Evolutionary conservation across 2,797 vertebrate species (phyloP), one percentile per base, ranked within the genome.

Genomic region (Mycteria americana): DNA sequence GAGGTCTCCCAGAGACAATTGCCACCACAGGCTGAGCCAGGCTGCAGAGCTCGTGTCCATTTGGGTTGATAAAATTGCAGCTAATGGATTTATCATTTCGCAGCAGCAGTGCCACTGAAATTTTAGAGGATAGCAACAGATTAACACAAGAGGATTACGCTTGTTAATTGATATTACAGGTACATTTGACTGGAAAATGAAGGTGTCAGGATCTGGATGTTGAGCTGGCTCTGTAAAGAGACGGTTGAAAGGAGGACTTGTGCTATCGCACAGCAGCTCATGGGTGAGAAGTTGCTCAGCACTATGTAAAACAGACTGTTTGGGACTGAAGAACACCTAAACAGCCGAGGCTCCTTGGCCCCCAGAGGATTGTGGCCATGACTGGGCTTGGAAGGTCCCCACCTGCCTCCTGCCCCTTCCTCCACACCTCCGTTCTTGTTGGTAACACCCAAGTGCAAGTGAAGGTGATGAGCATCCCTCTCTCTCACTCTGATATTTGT

Each of bases 121-220:
- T 78, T 87, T 89, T 69, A 59, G 25, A 85, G 70, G 62, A 51
- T 5, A 68, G 39, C 6, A 4, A 45, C 51, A 95, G 91, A 74
- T 63, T 93, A 76, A 74, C 51, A 28, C 59, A 63, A 91, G 91
- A 83, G 70, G 51, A 85, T 95, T 93, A 87, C 46, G 35, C 17
- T 48, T 53, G 23, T 45, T 95, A 91, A 89, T 95, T 95, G 93
- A 45, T 91, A 53, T 91, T 89, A 80, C 48, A 3, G 11, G 48
- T 88, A 87, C 41, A 48, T 88, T 82, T 75, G 56, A 63, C 46
- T 45, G 51, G 84, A 74, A 94, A 92, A 92, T 45, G n/a, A 92
- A 65, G 30, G 56, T 80, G 77, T 82, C 48, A 64, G 70, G 43
- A 67, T 46, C 35, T 21, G 48, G 39, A 35, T 53, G 59, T 60